Evolutionary conservation across 2,797 vertebrate species (phyloP).

Genomic region (Sebastes jordani): DNA sequence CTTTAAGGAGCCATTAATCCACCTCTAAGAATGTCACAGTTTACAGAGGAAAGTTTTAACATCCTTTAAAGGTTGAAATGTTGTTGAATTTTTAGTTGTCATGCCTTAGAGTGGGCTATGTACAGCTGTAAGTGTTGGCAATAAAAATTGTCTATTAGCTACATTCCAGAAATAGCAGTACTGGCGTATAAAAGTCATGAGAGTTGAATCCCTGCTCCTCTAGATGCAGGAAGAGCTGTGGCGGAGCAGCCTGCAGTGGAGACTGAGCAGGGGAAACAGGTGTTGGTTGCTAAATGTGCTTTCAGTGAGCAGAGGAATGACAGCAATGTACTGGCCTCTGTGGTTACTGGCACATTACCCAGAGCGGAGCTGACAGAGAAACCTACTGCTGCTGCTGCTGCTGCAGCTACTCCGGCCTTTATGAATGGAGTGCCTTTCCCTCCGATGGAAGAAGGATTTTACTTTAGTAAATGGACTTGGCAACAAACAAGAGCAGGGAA

Average conservation of each 20-base stretch:
- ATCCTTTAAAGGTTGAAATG: conserved; percentile 8
- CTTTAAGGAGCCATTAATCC: background rate
- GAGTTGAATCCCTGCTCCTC: conserved; percentile 22
- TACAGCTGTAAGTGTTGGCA: conserved; percentile 4
- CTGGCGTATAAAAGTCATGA: conserved; percentile 11
- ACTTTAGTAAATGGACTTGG: conserved; percentile 3
- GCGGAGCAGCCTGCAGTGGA: conserved; percentile 69
- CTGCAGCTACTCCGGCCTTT: conserved; percentile 49
- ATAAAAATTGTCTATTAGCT: conserved; percentile 38
- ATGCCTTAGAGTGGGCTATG: background rate
- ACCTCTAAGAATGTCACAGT: background rate
- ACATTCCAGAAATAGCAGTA: conserved; percentile 53
- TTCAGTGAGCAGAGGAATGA: conserved; percentile 87
- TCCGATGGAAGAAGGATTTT: conserved; percentile 11
- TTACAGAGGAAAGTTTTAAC: background rate
- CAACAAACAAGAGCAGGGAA: background rate
- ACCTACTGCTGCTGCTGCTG: conserved; percentile 45
- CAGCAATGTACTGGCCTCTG: conserved; percentile 84
- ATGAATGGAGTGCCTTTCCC: conserved; percentile 65
- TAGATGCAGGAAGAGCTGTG: conserved; percentile 60
- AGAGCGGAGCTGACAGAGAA: conserved; percentile 65
- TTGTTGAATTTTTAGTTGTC: background rate
- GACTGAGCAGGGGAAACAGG: conserved; percentile 88
- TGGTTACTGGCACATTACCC: conserved; percentile 81
- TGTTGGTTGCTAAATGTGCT: conserved; percentile 91